Conservation (phyloP, 2,797 vertebrate genomes). For the Pitangus sulphuratus region DNA sequence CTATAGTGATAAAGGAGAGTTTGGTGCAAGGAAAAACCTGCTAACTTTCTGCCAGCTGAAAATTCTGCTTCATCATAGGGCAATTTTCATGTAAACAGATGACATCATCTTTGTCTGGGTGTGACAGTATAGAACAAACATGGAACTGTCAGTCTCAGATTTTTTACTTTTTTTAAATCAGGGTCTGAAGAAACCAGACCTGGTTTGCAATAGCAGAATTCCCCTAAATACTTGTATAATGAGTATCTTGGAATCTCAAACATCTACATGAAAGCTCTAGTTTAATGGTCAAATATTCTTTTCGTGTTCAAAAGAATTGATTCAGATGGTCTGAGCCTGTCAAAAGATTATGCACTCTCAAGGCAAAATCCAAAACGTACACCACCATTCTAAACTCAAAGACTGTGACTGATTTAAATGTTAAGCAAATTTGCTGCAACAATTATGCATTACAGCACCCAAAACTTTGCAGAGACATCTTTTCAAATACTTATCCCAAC, state of each 20-base stretch:
- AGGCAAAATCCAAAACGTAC: neutral
- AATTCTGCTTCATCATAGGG: constrained; percentile 2
- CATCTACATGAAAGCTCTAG: neutral
- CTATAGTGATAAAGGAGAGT: neutral
- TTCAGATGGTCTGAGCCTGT: neutral
- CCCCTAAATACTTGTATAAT: neutral
- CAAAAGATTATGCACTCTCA: neutral
- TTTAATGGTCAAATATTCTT: neutral
- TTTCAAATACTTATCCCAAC: neutral
- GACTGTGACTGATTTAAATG: neutral
- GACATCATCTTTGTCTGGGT: neutral
- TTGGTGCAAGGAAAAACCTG: neutral
- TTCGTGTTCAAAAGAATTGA: neutral
- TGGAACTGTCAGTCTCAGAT: neutral
- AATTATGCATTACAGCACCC: neutral
- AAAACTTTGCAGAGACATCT: neutral
- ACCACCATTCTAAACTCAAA: neutral
- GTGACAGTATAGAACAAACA: neutral
- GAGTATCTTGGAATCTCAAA: neutral
- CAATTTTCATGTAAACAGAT: constrained; percentile 1
- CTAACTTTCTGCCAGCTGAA: neutral
- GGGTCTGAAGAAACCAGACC: neutral
- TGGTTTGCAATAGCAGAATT: neutral
- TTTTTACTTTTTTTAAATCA: neutral
- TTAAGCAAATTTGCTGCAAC: neutral